Evolutionary conservation across 2,888 invertebrate genomes (phyloP), one percentile per base, ranked within the genome.

Genomic region (Adelognathus sp.): DNA sequence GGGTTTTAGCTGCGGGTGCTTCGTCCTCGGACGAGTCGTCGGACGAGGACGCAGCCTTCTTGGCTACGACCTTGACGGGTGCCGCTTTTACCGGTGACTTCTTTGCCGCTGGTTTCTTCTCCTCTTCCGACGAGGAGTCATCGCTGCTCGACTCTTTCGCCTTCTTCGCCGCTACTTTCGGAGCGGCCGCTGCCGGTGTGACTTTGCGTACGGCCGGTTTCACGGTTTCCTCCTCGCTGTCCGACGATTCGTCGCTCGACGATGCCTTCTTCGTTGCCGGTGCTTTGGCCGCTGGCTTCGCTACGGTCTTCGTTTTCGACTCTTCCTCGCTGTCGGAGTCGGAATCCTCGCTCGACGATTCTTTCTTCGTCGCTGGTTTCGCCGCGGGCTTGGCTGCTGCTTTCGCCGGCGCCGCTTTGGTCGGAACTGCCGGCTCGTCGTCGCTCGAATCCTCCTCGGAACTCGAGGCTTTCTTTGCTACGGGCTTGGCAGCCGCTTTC

Each of bases 251-350:
- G 66, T 90, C 90, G 44, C 92, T 89, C 3, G 90, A 90, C 36
- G 91, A 91, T 72, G 90, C 87, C 71, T 91, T 86, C 77, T 71
- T 82, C 60, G 61, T 82, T 75, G 79, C 70, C 9, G 64, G 24
- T 71, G 81, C 29, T 76, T 52, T 70, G 0, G 39, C 41, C 14
- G 24, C 24, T 1, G 78, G 24, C 79, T 88, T 89, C 0, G 73
- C 77, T 9, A 77, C 82, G 5, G 84, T 83, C 67, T 87, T 86
- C 16, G 75, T 67, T 60, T 73, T 76, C 0, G 76, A 63, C 71
- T 89, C 84, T 21, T 91, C 89, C 44, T 92, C 91, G 74, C 93
- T 92, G 41, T 88, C 88, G 54, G 88, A 88, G 21, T 90, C 91
- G 39, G 91, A 89, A 76, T 88, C 86, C 9, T 85, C 86, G 41